phyloP scores from a whole-genome alignment of 53 echinoderm and acorn worm genomes.

The Temnopleurus reevesii region DNA sequence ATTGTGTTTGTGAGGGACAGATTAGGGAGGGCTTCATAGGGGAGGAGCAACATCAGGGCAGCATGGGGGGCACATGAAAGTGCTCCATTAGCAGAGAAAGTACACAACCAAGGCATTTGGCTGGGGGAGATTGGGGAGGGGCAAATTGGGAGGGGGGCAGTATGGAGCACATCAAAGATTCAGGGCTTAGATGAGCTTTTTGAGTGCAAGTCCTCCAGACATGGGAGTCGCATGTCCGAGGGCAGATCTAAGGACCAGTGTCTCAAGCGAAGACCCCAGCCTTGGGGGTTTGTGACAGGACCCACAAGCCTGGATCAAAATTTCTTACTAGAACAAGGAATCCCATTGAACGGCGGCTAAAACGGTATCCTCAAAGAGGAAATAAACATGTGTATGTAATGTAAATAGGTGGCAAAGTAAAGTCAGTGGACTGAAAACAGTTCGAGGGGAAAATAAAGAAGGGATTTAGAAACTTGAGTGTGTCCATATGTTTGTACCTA shows the following conservation, averaged over 20 bases:
- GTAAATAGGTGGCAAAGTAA: neutral
- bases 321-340: conserved; percentile 4
- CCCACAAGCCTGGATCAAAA: neutral
- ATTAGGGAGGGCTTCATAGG: too few species aligned
- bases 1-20: too few species aligned
- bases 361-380: neutral
- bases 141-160: neutral
- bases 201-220: conserved; percentile 11
- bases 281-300: neutral
- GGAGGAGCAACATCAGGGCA: too few species aligned
- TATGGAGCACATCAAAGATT: neutral
- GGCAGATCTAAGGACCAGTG: neutral
- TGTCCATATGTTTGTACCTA: too few species aligned
- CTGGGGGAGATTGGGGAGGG: neutral
- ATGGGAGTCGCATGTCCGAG: neutral
- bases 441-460: neutral
- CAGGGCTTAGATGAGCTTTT: conserved; percentile 20
- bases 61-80: too few species aligned
- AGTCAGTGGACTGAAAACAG: neutral
- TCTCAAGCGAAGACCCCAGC: neutral
- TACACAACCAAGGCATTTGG: too few species aligned
- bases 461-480: neutral
- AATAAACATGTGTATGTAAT: neutral
- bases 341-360: neutral
- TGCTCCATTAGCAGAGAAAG: too few species aligned